A percentile compares a stretch with the other conserved stretches of the same genome.
These are phyloP conservation scores for Tachystola acroxantha DNA, from an alignment of 2,888 invertebrate species.

Conservation along the genomic window DNA sequence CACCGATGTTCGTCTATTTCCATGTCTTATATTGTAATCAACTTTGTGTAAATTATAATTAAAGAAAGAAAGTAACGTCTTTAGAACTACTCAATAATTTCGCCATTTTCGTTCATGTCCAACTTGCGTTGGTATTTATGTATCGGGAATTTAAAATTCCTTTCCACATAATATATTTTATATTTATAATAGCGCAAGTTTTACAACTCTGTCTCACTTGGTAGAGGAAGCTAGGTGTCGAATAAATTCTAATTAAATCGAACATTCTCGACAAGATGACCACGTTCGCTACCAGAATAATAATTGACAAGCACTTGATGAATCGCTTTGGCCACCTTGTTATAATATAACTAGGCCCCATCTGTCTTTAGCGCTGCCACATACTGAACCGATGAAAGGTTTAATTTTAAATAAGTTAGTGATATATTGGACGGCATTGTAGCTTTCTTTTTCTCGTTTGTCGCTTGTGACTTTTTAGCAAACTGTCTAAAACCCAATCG, in stretches of 20 bases:
- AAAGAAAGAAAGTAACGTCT: no score
- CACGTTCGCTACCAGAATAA: constrained; percentile 44
- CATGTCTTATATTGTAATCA: no score
- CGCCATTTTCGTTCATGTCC: no score
- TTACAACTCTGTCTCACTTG: no score
- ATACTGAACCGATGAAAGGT: constrained; percentile 41
- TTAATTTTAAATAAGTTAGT: constrained; percentile 51
- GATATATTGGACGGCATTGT: constrained; percentile 51
- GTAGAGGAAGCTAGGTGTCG: constrained; percentile 27
- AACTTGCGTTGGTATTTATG: no score
- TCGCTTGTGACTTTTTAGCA: not conserved
- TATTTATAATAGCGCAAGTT: no score
- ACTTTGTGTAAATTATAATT: no score
- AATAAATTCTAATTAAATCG: constrained; percentile 75
- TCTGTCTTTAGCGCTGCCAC: constrained; percentile 57
- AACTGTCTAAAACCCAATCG: no score
- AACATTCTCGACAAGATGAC: constrained; percentile 45
- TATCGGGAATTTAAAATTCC: no score
- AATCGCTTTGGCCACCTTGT: constrained; percentile 68
- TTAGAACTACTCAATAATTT: no score
- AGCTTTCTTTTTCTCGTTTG: constrained; percentile 29
- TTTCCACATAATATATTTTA: no score
- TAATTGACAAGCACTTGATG: constrained; percentile 74
- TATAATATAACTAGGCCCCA: constrained; percentile 57
- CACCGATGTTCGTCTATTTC: no score